Evolutionary conservation across 2,888 invertebrate genomes (phyloP), one percentile per base, ranked within the genome.

Genomic region (Hypomecis atomaria): DNA sequence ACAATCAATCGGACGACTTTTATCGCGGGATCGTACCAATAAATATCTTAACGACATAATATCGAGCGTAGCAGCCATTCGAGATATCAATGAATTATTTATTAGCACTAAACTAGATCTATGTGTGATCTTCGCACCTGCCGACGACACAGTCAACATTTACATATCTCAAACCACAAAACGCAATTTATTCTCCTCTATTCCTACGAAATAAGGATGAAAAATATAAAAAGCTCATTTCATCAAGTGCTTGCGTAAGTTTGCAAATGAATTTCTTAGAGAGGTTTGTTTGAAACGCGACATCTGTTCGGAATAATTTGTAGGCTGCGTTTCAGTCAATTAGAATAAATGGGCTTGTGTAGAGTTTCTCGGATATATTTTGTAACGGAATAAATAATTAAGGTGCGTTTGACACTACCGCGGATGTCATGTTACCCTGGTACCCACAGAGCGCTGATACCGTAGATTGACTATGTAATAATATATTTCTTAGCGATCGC

Each of bases 31-130:
- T 50, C 23, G 34, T 42, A 58, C 50, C 55, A 56, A 45, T 62
- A 47, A 64, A 64, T 59, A 64, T 50, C 40, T 55, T 64, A 64
- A 59, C 64, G 64, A 64, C 59, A 56, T 52, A 50, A 50, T 59
- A 64, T 64, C 59, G 54, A 43, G 38, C n/a, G n/a, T 48, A 55
- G 49, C 59, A 55, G 49, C 36, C 55, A 42, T 52, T 47, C 50
- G 11, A 64, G 55, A 55, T 45, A 56, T 40, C 13, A 54, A 50
- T 64, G 59, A 64, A 59, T 56, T 59, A 63, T 63, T 63, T 63
- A 63, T 54, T 59, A 63, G 10, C 13, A 55, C 54, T 55, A 54
- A 63, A 59, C 54, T 53, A 54, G 48, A 59, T 59, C 54, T 58
- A 58, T 63, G 58, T 54, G 58, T 48, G 53, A 53, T 57, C 38